Evolutionary conservation across 2,113 vertebrate species (phyloP), one percentile per base, ranked within the genome.

Genomic region (Lampris incognitus): DNA sequence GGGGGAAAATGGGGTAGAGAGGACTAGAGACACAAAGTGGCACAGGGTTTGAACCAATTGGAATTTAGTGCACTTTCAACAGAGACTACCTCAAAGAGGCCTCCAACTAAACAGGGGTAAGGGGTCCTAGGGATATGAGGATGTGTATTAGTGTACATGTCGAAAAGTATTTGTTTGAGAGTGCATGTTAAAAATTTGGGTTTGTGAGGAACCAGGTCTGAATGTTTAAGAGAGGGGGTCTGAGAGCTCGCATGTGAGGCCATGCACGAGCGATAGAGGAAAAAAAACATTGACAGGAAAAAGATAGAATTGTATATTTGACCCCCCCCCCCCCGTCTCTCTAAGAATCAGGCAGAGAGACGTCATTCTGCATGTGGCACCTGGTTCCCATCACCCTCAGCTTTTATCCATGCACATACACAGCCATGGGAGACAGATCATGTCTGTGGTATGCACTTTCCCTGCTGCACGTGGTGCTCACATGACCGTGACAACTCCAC

Each of bases 311-410:
- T 46, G 70, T n/a, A 50, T 37, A 74, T 74, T 67, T 54, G 38
- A 44, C 69, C 56, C 1, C 49, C 77, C 56, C 74, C 3, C 0
- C 88, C 78, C 61, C 36, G 9, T 7, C 63, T 42, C 42, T 48
- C 40, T 62, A 24, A 36, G 62, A 65, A 65, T 37, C 7, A 83
- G 24, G 80, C 70, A 60, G 68, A 70, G 60, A 82, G 74, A 89
- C 51, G 81, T 89, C 84, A 88, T 87, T 66, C 1, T 38, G 74
- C 75, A 79, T 82, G 9, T 86, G 85, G 70, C 90, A 93, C 91
- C 91, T 93, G 91, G 83, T 82, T 91, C 82, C 76, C 72, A 92
- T 92, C 91, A 85, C 54, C 66, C 77, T 54, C 67, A n/a, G 65
- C 49, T 59, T 83, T 84, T 85, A 84, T 83, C 85, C 85, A 79